Base-by-base conservation (phyloP, 2,113 vertebrate species). In the Nothocercus julius region DNA sequence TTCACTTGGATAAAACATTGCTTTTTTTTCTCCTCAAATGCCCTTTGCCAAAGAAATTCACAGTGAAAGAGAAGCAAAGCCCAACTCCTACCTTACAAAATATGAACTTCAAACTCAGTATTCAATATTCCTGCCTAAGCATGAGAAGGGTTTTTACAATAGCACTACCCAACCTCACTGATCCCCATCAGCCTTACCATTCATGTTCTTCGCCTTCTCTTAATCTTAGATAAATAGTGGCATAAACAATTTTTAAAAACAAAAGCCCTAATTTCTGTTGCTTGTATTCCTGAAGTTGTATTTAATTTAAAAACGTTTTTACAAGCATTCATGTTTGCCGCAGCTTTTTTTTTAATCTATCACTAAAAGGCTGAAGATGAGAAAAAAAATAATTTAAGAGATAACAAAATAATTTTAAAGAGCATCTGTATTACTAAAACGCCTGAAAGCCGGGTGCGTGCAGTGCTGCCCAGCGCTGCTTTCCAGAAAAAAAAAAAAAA, bases 131-230 rank as follows among this genome's bases (percentile, higher is more conserved):
- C 69, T 76, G 49, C n/a, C 38, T 45, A 83, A 95, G 81, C 53
- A 77, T 78, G 91, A 73, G 75, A 86, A 93, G 45, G 47, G 64
- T 44, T 86, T 82, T 91, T 75, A 59, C 54, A 90, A 74, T 36
- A 82, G 64, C 1, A 51, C 49, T 56, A 72, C 20, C 67, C 59
- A 62, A 69, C 56, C 70, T 67, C 76, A 81, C 82, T 14, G 59
- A 88, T 74, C 75, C 53, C 32, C 72, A 92, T 53, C 42, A 8
- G 0, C 80, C 53, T 80, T 80, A 51, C 70, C 76, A 81, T 42
- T 68, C 70, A 38, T 8, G 24, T 22, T 32, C 59, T 53, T 36
- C 56, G 45, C 13, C 77, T 87, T 47, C 75, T 81, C 47, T 17
- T 85, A 54, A 36, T 82, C 89, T 78, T 38, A 58, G 40, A 88